phyloP scores from a whole-genome alignment of 2,113 vertebrate genomes.

The Menura novaehollandiae region DNA sequence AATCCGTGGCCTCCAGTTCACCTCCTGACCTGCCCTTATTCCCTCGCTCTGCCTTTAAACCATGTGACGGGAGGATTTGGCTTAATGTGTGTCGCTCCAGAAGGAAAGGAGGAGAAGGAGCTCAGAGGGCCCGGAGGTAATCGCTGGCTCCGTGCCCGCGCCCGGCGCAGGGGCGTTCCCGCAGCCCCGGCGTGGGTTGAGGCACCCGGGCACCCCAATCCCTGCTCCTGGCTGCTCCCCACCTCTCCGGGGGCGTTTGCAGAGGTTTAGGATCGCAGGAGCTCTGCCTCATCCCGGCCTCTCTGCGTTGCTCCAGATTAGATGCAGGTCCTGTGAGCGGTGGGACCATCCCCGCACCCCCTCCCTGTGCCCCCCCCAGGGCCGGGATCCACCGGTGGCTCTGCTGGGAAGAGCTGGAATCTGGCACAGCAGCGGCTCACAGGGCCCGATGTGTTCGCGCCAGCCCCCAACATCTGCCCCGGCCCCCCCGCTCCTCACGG shows the following conservation, averaged over 20 bases:
- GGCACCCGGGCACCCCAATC: accelerated
- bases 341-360: neutral
- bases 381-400: neutral
- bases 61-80: conserved; percentile 40
- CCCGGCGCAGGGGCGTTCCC: neutral
- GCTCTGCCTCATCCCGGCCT: neutral
- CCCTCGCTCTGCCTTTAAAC: neutral
- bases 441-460: accelerated
- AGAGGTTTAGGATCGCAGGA: neutral
- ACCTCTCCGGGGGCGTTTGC: accelerated
- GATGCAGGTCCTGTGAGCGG: accelerated
- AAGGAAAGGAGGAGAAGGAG: neutral
- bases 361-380: accelerated
- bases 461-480: neutral
- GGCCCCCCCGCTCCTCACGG: neutral
- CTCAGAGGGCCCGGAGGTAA: neutral
- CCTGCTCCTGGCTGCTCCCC: neutral
- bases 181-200: neutral
- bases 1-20: conserved; percentile 25
- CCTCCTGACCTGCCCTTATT: conserved; percentile 13
- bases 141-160: neutral
- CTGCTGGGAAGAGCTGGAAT: neutral
- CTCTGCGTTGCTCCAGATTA: accelerated
- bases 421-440: neutral
- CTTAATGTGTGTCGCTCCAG: neutral